Percentiles rank a stretch among this genome's conserved stretches.
Conservation (phyloP, 2,888 invertebrate species). For the Empis stercorea region DNA sequence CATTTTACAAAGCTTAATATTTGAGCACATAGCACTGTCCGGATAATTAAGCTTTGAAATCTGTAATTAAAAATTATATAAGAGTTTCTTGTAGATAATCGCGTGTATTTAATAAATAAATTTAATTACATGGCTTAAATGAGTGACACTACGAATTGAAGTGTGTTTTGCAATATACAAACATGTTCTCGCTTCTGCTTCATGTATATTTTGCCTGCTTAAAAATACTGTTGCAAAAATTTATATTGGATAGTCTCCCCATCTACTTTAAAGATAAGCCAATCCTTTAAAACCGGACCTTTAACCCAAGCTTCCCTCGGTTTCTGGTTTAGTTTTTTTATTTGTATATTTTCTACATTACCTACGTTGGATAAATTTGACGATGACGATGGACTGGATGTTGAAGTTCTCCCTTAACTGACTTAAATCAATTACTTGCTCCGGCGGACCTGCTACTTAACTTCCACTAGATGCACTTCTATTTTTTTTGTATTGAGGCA, state of each 20-base stretch:
- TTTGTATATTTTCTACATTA: no score
- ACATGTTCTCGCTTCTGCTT: background rate
- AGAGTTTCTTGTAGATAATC: no score
- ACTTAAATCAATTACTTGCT: no score
- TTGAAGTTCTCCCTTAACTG: no score
- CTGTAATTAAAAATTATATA: no score
- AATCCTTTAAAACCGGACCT: background rate
- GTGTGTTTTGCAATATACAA: background rate
- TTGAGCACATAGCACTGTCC: background rate
- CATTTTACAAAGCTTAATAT: background rate
- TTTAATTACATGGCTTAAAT: background rate
- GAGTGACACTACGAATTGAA: background rate
- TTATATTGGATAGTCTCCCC: background rate
- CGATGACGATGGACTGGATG: no score
- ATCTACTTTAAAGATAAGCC: background rate
- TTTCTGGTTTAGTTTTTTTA: no score
- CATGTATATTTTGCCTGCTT: background rate
- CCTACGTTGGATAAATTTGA: no score
- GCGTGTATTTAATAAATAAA: no score
- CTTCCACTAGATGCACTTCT: no score
- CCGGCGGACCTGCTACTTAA: no score
- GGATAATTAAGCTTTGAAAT: background rate
- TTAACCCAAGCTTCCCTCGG: background rate
- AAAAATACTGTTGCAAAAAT: background rate
- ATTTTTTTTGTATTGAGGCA: no score